Percentiles rank a stretch among this genome's conserved stretches.
These are phyloP conservation scores for Xiphophorus maculatus DNA, from an alignment of 2,113 vertebrate species.

Conservation along the genomic window DNA sequence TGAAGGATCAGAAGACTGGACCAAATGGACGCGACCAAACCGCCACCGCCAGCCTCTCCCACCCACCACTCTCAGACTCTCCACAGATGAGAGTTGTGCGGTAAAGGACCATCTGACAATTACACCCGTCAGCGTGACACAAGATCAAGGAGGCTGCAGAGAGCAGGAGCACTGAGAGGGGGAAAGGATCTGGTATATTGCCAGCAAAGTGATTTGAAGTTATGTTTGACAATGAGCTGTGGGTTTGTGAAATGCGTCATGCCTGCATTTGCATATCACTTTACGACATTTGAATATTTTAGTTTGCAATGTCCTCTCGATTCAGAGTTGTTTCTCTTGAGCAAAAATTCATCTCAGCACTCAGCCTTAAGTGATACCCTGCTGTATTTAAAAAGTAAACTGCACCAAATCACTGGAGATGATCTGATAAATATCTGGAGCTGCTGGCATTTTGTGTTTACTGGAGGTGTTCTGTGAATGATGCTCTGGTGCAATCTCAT, in stretches of 20 bases:
- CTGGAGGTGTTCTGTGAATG: not conserved
- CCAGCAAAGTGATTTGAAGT: constrained; percentile 57
- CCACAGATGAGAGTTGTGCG: constrained; percentile 56
- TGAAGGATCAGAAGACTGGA: constrained; percentile 54
- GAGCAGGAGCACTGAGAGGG: constrained; percentile 33
- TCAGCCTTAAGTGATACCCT: not conserved
- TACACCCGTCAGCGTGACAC: constrained; percentile 65
- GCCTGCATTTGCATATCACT: constrained; percentile 55
- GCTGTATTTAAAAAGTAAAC: not conserved
- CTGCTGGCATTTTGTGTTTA: not conserved
- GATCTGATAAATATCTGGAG: not conserved
- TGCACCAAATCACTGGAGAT: not conserved
- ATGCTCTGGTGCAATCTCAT: not conserved
- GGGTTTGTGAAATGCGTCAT: constrained; percentile 53
- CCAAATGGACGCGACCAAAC: constrained; percentile 37
- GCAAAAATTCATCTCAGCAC: not conserved
- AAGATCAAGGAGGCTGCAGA: constrained; percentile 67
- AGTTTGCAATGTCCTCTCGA: constrained; percentile 13
- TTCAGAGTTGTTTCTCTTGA: constrained; percentile 11
- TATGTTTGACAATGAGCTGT: constrained; percentile 65
- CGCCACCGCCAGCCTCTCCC: constrained; percentile 49
- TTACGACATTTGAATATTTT: constrained; percentile 55
- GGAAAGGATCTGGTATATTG: constrained; percentile 36
- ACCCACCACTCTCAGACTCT: constrained; percentile 57
- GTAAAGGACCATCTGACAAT: constrained; percentile 66